phyloP scores from a whole-genome alignment of 2,888 invertebrate species.

The Trypoxylon attenuatum region DNA sequence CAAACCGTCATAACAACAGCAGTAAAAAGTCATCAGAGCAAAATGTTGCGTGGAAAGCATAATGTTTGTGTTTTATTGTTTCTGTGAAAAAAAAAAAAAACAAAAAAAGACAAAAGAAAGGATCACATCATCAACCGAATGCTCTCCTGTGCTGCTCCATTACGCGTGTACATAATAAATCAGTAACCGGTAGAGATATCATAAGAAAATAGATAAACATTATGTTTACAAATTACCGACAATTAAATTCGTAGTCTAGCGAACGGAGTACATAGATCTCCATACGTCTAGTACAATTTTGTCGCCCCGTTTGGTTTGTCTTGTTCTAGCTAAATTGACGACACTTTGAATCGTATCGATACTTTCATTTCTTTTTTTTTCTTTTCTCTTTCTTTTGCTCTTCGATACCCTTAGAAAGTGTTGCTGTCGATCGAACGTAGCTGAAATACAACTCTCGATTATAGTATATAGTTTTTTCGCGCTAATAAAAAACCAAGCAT shows the following conservation, averaged over 20 bases:
- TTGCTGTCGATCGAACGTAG: no score
- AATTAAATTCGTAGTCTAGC: conserved; percentile 61
- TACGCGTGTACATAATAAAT: conserved; percentile 41
- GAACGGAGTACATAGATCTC: conserved; percentile 61
- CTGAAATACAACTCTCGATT: conserved; percentile 34
- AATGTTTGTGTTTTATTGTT: neutral
- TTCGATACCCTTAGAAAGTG: no score
- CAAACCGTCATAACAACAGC: neutral
- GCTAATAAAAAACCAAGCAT: conserved; percentile 70
- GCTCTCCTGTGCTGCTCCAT: conserved; percentile 45
- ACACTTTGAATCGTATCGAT: conserved; percentile 51
- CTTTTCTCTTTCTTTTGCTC: conserved; percentile 29
- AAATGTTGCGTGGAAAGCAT: neutral
- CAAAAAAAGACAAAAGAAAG: conserved; percentile 16
- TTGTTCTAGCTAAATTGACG: conserved; percentile 63
- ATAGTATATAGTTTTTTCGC: conserved; percentile 30
- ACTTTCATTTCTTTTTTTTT: conserved; percentile 50
- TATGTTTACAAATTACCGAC: conserved; percentile 62
- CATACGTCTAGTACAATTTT: conserved; percentile 61
- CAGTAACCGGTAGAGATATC: conserved; percentile 40
- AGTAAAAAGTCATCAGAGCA: conserved; percentile 1
- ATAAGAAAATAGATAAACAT: conserved; percentile 65
- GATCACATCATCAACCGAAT: conserved; percentile 12
- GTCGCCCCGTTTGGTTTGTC: conserved; percentile 46
- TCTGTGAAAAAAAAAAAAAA: conserved; percentile 13